Conservation (phyloP, 2,888 invertebrate species). For the Mythimna impura region DNA sequence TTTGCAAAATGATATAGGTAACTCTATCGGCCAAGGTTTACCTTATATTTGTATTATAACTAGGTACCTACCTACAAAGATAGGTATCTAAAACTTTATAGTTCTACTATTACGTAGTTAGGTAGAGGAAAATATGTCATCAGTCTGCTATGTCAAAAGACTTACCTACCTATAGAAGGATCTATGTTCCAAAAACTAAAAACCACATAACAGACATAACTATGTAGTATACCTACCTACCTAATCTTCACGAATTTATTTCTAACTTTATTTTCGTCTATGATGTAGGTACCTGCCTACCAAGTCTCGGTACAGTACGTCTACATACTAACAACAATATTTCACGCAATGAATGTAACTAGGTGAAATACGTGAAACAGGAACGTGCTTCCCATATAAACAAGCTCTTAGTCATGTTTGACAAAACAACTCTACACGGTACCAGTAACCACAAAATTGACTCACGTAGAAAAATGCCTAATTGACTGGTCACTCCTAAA, state of each 20-base stretch:
- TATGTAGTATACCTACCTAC: no score
- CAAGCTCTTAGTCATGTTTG: conserved; percentile 61
- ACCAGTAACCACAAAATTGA: conserved; percentile 59
- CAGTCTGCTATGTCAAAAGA: conserved; percentile 12
- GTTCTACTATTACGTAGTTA: conserved; percentile 8
- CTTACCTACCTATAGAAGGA: neutral
- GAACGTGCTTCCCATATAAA: conserved; percentile 70
- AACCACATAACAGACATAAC: no score
- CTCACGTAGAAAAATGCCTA: conserved; percentile 7
- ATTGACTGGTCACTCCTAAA: neutral
- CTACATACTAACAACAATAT: conserved; percentile 21
- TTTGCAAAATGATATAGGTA: neutral
- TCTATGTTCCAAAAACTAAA: no score
- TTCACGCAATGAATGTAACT: conserved; percentile 52
- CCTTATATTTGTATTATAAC: neutral
- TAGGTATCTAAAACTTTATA: neutral
- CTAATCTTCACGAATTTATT: no score
- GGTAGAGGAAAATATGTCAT: conserved; percentile 32
- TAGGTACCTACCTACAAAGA: neutral
- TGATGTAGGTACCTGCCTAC: neutral
- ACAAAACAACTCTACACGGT: conserved; percentile 63
- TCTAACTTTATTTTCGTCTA: no score
- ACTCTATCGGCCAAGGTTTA: conserved; percentile 1
- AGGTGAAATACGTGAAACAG: conserved; percentile 65
- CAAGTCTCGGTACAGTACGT: conserved; percentile 1